Evolutionary conservation across 2,888 invertebrate genomes (phyloP).

Genomic region (Pterostichus niger): DNA sequence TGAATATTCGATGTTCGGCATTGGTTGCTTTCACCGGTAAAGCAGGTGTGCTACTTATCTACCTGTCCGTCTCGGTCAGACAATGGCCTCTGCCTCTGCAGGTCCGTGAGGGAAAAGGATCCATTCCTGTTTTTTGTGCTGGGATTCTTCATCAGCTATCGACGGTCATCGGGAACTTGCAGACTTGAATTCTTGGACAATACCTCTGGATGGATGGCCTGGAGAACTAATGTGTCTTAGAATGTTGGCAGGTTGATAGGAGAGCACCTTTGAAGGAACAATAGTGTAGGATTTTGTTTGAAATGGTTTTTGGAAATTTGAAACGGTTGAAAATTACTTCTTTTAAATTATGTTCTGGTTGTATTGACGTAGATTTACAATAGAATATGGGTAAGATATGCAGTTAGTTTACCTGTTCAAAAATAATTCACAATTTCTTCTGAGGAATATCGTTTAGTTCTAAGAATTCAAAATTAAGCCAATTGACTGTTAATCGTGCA

Average conservation of each 20-base stretch:
- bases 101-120: neutral
- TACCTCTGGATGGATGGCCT: constrained; percentile 5
- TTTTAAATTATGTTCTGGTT: neutral
- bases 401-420: no score
- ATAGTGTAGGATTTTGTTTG: neutral
- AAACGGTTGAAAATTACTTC: neutral
- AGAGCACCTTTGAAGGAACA: neutral
- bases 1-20: constrained; percentile 32
- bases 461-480: no score
- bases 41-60: constrained; percentile 48
- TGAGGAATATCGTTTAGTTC: no score
- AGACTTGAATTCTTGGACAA: neutral
- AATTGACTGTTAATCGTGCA: no score
- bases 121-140: constrained; percentile 18
- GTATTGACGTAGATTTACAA: no score
- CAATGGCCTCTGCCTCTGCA: constrained; percentile 1
- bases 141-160: constrained; percentile 6
- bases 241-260: constrained; percentile 16
- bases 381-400: no score
- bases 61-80: constrained; percentile 47
- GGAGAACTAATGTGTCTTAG: constrained; percentile 16
- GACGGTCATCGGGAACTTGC: neutral
- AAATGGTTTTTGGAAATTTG: neutral
- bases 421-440: no score
- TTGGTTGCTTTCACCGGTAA: constrained; percentile 22